Evolutionary conservation across 2,113 vertebrate species (phyloP).

Genomic region (Poeciliopsis turrubarensis): DNA sequence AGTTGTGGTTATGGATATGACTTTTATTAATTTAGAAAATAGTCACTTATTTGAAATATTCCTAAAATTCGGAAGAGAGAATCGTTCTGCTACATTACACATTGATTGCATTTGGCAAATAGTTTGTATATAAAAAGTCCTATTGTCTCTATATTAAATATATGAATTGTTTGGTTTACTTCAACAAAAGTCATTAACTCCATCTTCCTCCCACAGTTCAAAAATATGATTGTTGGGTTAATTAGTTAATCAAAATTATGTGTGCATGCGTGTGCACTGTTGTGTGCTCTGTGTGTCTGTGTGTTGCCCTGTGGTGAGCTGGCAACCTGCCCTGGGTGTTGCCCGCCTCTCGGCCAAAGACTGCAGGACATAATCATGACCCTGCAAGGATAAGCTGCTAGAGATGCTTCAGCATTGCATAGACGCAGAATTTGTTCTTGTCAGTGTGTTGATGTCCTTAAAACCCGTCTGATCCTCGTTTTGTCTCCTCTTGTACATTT

Average conservation of each 20-base stretch:
- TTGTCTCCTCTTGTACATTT: conserved; percentile 10
- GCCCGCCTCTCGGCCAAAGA: background rate
- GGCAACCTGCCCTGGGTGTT: background rate
- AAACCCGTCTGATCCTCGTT: conserved; percentile 21
- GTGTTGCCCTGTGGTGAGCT: background rate
- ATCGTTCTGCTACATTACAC: background rate
- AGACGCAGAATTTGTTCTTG: background rate
- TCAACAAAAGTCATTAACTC: too few species aligned
- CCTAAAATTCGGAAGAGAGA: too few species aligned
- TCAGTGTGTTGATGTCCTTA: background rate
- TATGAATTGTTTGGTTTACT: too few species aligned
- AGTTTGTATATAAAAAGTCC: background rate
- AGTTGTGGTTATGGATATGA: too few species aligned
- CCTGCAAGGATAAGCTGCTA: background rate
- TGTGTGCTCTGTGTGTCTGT: background rate
- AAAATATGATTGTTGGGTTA: background rate
- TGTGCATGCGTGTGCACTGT: background rate
- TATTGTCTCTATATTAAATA: too few species aligned
- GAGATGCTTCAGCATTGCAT: background rate
- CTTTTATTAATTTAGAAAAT: too few species aligned
- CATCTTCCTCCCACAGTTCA: background rate
- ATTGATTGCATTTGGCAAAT: background rate
- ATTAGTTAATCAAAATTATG: too few species aligned
- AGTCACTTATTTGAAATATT: too few species aligned
- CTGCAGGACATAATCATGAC: background rate